Percentiles rank a stretch among this genome's conserved stretches.
phyloP scores from a whole-genome alignment of 2,113 vertebrate species.

The Sinocyclocheilus rhinocerous region DNA sequence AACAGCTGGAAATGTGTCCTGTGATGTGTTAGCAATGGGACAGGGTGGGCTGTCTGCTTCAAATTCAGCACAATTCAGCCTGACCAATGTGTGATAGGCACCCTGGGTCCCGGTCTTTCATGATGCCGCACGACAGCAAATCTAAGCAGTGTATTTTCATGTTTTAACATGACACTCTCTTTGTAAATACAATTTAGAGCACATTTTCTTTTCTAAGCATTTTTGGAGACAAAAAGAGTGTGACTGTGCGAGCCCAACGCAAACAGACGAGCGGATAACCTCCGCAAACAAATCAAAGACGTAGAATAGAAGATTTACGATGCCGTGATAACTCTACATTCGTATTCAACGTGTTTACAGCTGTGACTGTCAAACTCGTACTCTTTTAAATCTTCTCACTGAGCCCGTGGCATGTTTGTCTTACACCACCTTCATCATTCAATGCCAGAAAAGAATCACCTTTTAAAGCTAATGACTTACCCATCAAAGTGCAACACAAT shows the following conservation, averaged over 20 bases:
- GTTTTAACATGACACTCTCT: background rate
- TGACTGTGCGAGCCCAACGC: background rate
- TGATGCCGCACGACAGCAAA: background rate
- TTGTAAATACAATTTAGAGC: background rate
- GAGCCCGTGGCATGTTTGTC: background rate
- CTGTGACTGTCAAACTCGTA: background rate
- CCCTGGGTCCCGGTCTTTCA: background rate
- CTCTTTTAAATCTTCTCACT: background rate
- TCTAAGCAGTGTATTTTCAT: background rate
- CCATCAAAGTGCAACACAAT: background rate
- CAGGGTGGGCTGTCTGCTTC: background rate
- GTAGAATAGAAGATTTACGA: slow-evolving; percentile 13
- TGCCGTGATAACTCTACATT: slow-evolving; percentile 15
- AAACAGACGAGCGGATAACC: background rate
- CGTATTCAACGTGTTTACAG: background rate
- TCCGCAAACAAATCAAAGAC: slow-evolving; percentile 1
- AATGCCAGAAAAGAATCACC: background rate
- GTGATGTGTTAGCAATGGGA: background rate
- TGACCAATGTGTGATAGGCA: background rate
- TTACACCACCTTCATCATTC: background rate
- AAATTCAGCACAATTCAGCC: background rate
- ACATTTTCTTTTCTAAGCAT: slow-evolving; percentile 8
- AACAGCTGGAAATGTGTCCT: background rate
- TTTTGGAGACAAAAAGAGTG: background rate
- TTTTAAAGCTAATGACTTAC: background rate